These are phyloP conservation scores for Cerastoderma edule DNA, from an alignment of 2,888 invertebrate genomes.

Conservation along the genomic window DNA sequence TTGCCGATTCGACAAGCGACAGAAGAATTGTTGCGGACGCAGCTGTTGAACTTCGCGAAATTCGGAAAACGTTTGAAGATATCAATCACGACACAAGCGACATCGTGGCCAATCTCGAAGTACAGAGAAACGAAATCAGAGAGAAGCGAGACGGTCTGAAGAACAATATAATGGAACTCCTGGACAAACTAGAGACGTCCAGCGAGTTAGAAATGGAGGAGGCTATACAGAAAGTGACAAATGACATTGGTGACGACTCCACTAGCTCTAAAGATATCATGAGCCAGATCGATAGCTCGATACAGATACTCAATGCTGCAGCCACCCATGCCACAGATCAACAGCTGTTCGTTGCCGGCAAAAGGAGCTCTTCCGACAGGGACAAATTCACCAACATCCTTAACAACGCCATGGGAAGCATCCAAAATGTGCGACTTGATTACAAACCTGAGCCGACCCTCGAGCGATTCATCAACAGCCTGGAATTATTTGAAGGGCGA, in stretches of 20 bases:
- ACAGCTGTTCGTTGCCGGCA: conserved; percentile 58
- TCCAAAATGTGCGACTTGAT: conserved; percentile 54
- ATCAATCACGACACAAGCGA: conserved; percentile 54
- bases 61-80: conserved; percentile 55
- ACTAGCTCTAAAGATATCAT: conserved; percentile 54
- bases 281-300: conserved; percentile 46
- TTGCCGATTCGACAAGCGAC: conserved; percentile 52
- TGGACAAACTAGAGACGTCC: conserved; percentile 52
- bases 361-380: conserved; percentile 49
- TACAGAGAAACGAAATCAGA: conserved; percentile 53
- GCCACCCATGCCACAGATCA: conserved; percentile 52
- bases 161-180: conserved; percentile 49
- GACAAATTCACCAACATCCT: conserved; percentile 55
- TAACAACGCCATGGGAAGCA: conserved; percentile 57
- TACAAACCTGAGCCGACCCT: conserved; percentile 59
- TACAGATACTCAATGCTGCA: conserved; percentile 53
- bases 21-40: conserved; percentile 56
- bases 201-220: conserved; percentile 60
- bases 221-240: conserved; percentile 47
- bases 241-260: conserved; percentile 56
- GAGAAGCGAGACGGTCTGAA: conserved; percentile 49
- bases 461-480: conserved; percentile 49
- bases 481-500: conserved; percentile 54
- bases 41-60: conserved; percentile 51
- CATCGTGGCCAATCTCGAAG: conserved; percentile 44